Evolutionary conservation across 2,797 vertebrate genomes (phyloP), one percentile per base, ranked within the genome.

Genomic region (Myotis daubentonii): DNA sequence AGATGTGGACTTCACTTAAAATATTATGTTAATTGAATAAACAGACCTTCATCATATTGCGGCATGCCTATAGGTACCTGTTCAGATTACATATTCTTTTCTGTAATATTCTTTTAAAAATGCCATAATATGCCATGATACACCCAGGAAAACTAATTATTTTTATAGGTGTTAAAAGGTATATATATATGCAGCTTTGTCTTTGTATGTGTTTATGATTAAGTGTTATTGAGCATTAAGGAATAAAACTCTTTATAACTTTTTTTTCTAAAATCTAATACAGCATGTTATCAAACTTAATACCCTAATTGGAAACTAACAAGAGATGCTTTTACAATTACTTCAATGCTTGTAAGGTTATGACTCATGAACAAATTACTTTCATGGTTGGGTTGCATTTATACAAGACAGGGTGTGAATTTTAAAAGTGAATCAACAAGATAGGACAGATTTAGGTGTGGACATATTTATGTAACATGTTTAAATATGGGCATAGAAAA

Each of bases 361-460:
- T 98, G 98, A 98, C 94, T 98, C 97, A 98, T 94, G 88, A 97
- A 92, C 89, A 98, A 97, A 97, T 97, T 98, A 87, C 82, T 97
- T 96, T 97, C 97, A 97, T 92, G 97, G 92, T 92, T 97, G 88
- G 53, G 87, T 98, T 98, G 95, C 88, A 47, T 97, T 98, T 97
- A 96, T 96, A 98, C 72, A 98, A 98, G 96, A 83, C 95, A 97
- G 95, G 0, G 7, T 98, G 97, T 98, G 98, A 98, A 98, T 98
- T 98, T 98, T 98, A 96, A 96, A 97, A 96, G 96, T 81, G 97
- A 94, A 98, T 98, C 96, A 98, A 97, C 98, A 98, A 98, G 97
- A 98, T 96, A 93, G 95, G 93, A 97, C 98, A 98, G 95, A 98
- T 98, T 98, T 97, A 98, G 97, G 97, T 97, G 98, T 97, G 96